Base-by-base conservation (phyloP, 2,113 vertebrate genomes). In the Seriola aureovittata region DNA sequence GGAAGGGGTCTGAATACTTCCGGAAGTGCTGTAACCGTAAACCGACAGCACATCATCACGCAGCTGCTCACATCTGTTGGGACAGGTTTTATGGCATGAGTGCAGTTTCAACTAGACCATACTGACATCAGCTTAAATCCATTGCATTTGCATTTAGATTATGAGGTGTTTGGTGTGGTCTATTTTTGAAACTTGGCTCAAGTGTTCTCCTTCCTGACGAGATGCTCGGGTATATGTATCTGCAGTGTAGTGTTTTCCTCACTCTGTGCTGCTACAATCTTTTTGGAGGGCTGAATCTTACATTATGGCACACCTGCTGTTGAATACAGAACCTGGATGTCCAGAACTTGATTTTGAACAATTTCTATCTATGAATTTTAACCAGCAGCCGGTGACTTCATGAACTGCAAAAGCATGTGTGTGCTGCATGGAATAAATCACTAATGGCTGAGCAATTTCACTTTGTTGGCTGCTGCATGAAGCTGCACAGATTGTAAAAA, bases 401-500 rank as follows among this genome's bases (percentile, higher is more conserved):
- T n/a, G 1, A n/a, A 40, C 44, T 59, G 63, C 59, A 75, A 69
- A 52, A 64, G 58, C 58, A 75, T 9, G 1, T 63, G 42, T 65
- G n/a, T 44, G 64, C 71, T 69, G 73, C 71, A 64, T 70, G 50
- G 32, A 75, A 86, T 86, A 82, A 84, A 83, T 88, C 46, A 73
- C 71, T 78, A 85, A 91, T 74, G 36, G 75, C 44, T 71, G 48
- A 63, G 38, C 52, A 52, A 50, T 83, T 78, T 78, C 16, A 55
- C 76, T 75, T 75, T 83, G 70, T 67, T 74, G 78, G 54, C 67
- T 80, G 70, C 63, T 62, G 70, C 65, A 71, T 55, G 57, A 78
- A 71, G 80, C 77, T 48, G 67, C 55, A 67, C 80, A 66, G 74
- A 87, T 80, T 82, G 82, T 83, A 69, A 81, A 90, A 90, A 42